These are phyloP conservation scores for Sprattus sprattus DNA, from an alignment of 2,113 vertebrate species.

Conservation along the genomic window DNA sequence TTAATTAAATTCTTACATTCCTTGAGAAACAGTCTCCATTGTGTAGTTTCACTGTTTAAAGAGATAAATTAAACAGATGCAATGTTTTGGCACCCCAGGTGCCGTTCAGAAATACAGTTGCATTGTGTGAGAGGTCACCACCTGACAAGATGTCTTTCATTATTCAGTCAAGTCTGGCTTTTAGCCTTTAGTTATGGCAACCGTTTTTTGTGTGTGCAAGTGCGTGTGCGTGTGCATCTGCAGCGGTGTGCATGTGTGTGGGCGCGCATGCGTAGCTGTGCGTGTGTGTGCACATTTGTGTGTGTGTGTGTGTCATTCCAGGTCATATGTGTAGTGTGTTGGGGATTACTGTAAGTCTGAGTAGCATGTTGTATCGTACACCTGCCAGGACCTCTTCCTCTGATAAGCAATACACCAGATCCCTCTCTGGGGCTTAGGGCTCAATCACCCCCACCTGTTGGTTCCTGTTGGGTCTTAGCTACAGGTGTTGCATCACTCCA, in stretches of 20 bases:
- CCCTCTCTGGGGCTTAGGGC: background rate
- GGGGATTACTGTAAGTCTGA: slow-evolving; percentile 7
- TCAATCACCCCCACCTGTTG: background rate
- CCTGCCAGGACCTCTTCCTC: background rate
- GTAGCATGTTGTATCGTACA: background rate
- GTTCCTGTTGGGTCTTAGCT: background rate
- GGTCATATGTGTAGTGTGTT: background rate
- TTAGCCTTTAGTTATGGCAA: background rate
- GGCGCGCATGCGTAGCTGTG: background rate
- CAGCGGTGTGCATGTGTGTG: no score
- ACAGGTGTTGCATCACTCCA: background rate
- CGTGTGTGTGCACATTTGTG: background rate
- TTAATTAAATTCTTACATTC: no score
- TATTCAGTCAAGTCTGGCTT: background rate
- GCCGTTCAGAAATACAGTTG: background rate
- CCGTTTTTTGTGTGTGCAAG: background rate
- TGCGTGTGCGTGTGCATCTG: background rate
- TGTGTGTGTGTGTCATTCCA: background rate
- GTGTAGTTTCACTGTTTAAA: no score
- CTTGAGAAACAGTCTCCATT: no score
- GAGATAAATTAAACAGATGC: no score
- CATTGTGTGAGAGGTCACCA: background rate
- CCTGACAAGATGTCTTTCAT: background rate
- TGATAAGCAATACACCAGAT: background rate
- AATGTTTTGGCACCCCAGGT: background rate